A percentile compares a stretch with the other conserved stretches of the same genome.
These are phyloP conservation scores for Ctenosaura bakeri DNA, from an alignment of 2,797 vertebrate genomes.

Conservation along the genomic window DNA sequence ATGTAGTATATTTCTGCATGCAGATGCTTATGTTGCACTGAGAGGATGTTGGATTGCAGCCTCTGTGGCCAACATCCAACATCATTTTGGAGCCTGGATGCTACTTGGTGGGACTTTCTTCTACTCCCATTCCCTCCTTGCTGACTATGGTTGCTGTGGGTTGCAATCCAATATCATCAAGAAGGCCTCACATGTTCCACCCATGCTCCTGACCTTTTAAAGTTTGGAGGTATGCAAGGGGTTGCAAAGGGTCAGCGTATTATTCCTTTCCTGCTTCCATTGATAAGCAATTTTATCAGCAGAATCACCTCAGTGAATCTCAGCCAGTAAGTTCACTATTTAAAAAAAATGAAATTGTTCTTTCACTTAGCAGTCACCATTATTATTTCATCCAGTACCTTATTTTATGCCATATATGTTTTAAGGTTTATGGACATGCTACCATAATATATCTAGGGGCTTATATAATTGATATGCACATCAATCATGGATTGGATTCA, in stretches of 20 bases:
- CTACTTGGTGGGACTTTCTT: too few species aligned
- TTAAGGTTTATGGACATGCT: conserved; percentile 87
- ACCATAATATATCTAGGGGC: conserved; percentile 88
- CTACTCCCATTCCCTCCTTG: too few species aligned
- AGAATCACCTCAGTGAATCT: background rate
- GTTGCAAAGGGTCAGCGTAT: background rate
- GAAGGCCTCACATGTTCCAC: too few species aligned
- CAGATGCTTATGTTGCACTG: too few species aligned
- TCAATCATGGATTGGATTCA: conserved; percentile 90
- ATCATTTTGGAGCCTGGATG: too few species aligned
- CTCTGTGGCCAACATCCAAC: too few species aligned
- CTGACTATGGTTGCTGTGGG: too few species aligned
- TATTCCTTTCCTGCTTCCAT: background rate
- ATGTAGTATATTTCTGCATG: too few species aligned
- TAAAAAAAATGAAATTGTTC: conserved; percentile 72
- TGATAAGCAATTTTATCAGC: background rate
- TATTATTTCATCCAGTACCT: conserved; percentile 81
- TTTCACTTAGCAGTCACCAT: conserved; percentile 77
- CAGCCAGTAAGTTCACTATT: background rate
- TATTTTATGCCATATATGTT: conserved; percentile 88
- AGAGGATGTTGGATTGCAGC: too few species aligned
- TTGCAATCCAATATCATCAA: too few species aligned
- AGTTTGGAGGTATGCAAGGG: background rate
- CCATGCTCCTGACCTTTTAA: background rate
- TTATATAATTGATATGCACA: conserved; percentile 89